Base-by-base conservation (phyloP, 2,888 invertebrate genomes). In the Exocentrus adspersus region DNA sequence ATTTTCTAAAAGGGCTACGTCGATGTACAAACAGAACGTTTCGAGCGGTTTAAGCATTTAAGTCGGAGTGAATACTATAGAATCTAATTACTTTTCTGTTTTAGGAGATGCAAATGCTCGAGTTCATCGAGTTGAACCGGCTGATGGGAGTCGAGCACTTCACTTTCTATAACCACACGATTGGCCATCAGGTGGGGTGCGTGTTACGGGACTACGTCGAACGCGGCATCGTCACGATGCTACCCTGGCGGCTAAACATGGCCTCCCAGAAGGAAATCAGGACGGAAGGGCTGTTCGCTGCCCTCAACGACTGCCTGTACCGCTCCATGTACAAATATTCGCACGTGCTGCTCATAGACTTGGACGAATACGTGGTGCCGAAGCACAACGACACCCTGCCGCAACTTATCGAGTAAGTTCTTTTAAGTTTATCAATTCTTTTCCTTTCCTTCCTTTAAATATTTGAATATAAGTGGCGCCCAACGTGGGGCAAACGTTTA, bases 291-390 rank as follows among this genome's bases (percentile, higher is more conserved):
- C 87, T 94, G 67, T 96, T 96, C 81, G 95, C 95, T 0, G 94
- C 95, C 6, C 88, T 96, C 74, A 96, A 96, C 83, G 96, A 96
- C 85, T 96, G 96, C 81, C 87, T 96, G 17, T 96, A 96, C 83
- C 88, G 96, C 76, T 93, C 92, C 64, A 95, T 96, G 94, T 91
- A 93, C 73, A 84, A 84, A 41, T 93, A 91, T 73, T 90, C 92
- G 68, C 93, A 94, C 84, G 86, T 95, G 62, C 88, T 94, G 10
- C 87, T 95, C 63, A 90, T 96, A 58, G 96, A 96, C 81, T 87
- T 95, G 69, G 96, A 96, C 79, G 96, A 96, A 82, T 92, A 91
- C 79, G 92, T 95, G 74, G 86, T 96, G 73, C 95, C 95, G 0
- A 88, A 91, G 56, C 87, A 90, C 73, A 92, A 93, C 80, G 86